These are phyloP conservation scores for Drosophila peninsularis DNA, from an alignment of 2,888 invertebrate genomes.

Conservation along the genomic window DNA sequence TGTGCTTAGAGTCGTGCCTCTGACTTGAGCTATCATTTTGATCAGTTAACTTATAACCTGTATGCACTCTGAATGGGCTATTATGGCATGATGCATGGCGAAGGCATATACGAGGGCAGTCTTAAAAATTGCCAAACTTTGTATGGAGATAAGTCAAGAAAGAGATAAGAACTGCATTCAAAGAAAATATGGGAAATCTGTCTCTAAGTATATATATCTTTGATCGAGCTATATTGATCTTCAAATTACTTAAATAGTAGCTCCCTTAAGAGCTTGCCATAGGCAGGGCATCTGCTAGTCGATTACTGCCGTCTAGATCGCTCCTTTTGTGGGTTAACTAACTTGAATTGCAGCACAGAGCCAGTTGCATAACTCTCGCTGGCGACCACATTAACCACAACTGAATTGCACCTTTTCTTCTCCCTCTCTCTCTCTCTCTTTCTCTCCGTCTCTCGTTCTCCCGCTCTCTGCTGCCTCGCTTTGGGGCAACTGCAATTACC, in stretches of 20 bases:
- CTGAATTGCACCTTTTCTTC: slow-evolving; percentile 29
- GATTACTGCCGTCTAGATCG: not conserved
- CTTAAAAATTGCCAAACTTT: too few relatives aligned
- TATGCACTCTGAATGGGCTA: not conserved
- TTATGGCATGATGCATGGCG: not conserved
- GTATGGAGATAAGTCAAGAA: too few relatives aligned
- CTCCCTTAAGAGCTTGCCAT: not conserved
- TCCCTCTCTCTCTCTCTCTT: slow-evolving; percentile 16
- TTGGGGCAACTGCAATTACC: slow-evolving; percentile 19
- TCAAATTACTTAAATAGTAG: not conserved
- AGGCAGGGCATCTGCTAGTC: slow-evolving; percentile 3
- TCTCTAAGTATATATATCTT: too few relatives aligned
- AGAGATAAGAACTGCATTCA: too few relatives aligned
- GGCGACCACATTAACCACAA: slow-evolving; percentile 33
- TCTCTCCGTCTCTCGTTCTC: slow-evolving; percentile 8
- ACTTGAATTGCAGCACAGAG: slow-evolving; percentile 24
- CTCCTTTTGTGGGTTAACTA: slow-evolving; percentile 29
- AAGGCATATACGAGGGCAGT: not conserved
- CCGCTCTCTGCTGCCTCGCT: slow-evolving; percentile 9
- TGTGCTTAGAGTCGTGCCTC: not conserved
- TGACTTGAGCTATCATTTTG: slow-evolving; percentile 1
- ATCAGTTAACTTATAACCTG: not conserved
- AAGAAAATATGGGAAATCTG: too few relatives aligned
- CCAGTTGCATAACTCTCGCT: slow-evolving; percentile 48
- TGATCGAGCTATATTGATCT: not conserved